A percentile compares a stretch with the other conserved stretches of the same genome.
Evolutionary conservation across 2,113 vertebrate genomes (phyloP).

Genomic region (Aramus guarauna): DNA sequence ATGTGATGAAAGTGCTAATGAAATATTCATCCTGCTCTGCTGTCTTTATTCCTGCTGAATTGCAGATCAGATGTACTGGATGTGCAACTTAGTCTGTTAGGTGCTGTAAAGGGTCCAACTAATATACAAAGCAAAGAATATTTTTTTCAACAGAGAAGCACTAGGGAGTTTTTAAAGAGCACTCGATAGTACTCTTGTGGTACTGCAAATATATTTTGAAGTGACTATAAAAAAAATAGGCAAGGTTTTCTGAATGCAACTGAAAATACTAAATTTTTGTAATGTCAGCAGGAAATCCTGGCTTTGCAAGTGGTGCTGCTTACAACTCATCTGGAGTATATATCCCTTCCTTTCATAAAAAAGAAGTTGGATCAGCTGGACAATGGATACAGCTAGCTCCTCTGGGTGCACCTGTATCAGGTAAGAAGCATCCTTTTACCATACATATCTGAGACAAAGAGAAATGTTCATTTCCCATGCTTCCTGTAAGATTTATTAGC

Average conservation of each 20-base stretch:
- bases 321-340: slow-evolving; percentile 82
- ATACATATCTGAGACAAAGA: background rate
- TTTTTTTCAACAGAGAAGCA: background rate
- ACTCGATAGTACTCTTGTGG: background rate
- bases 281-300: slow-evolving; percentile 77
- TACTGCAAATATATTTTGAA: background rate
- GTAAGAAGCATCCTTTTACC: slow-evolving; percentile 70
- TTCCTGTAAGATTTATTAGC: background rate
- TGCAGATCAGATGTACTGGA: background rate
- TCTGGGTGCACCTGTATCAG: slow-evolving; percentile 74
- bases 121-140: background rate
- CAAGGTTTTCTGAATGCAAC: background rate
- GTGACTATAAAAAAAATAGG: background rate
- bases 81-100: background rate
- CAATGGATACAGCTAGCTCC: slow-evolving; percentile 91
- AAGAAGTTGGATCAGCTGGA: slow-evolving; percentile 89
- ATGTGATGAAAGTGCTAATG: background rate
- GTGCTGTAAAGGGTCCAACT: background rate
- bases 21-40: background rate
- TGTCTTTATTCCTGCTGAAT: background rate
- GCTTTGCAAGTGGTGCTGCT: slow-evolving; percentile 66
- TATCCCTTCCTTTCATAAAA: slow-evolving; percentile 90
- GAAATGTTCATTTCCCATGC: background rate
- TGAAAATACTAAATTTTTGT: slow-evolving; percentile 30
- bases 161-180: background rate